These are phyloP conservation scores for Galerucella calmariensis DNA, from an alignment of 2,888 invertebrate species.

Conservation along the genomic window DNA sequence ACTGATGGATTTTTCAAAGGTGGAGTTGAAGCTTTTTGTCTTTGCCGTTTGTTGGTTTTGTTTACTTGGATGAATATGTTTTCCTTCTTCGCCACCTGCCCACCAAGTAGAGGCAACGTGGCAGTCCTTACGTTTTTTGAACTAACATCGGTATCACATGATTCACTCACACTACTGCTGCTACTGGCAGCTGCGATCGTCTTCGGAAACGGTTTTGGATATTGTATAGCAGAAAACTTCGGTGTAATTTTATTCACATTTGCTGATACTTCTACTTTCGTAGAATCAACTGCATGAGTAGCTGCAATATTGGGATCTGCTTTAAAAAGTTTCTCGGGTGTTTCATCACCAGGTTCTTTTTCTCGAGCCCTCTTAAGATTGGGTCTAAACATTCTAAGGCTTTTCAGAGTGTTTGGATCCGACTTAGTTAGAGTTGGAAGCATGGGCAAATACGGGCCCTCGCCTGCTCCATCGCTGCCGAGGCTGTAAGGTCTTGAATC, in stretches of 20 bases:
- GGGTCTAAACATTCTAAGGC: constrained; percentile 67
- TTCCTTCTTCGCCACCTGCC: constrained; percentile 54
- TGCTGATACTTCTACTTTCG: constrained; percentile 17
- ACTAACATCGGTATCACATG: constrained; percentile 37
- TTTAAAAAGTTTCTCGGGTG: constrained; percentile 41
- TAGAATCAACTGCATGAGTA: constrained; percentile 10
- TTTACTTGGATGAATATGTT: constrained; percentile 50
- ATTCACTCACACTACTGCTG: constrained; percentile 18
- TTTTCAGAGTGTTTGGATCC: constrained; percentile 68
- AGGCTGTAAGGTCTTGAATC: constrained; percentile 65
- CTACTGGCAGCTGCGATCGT: constrained; percentile 12
- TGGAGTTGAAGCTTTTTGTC: constrained; percentile 28
- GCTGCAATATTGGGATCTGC: constrained; percentile 28
- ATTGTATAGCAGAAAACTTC: constrained; percentile 19
- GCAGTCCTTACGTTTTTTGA: constrained; percentile 58
- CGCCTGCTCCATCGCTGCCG: constrained; percentile 64
- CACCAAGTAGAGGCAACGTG: constrained; percentile 57
- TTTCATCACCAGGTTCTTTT: constrained; percentile 34
- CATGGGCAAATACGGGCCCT: constrained; percentile 48
- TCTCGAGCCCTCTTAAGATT: constrained; percentile 56
- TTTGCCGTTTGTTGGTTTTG: constrained; percentile 31
- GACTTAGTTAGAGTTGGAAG: constrained; percentile 55
- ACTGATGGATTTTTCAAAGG: constrained; percentile 22
- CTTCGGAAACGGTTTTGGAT: constrained; percentile 17
- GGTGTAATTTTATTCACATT: constrained; percentile 37